Base-by-base conservation (phyloP, 2,113 vertebrate species). In the Bostrychus sinensis region DNA sequence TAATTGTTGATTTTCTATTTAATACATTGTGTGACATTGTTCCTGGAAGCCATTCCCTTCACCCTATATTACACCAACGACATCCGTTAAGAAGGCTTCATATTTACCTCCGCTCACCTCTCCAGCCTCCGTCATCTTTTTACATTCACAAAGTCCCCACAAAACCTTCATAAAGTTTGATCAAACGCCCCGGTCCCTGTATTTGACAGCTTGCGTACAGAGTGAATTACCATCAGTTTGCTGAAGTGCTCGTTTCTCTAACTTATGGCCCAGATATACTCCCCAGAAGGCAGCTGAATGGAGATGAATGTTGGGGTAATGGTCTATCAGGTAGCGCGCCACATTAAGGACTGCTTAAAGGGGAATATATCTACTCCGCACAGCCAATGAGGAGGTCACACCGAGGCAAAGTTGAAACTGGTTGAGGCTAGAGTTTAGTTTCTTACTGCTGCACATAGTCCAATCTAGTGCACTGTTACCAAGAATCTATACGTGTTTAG, bases 271-370 rank as follows among this genome's bases (percentile, higher is more conserved):
- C 12, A 41, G 50, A 22, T 51, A 23, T 38, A 48, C 56, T 71
- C 67, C 56, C 62, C 48, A 54, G 62, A 70, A 78, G 60, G 51
- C 51, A 62, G 56, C 6, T 22, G 66, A 77, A 80, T 72, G 17
- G 73, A 80, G 76, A 85, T 68, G 64, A 63, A 83, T 82, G 75
- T 71, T 59, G 69, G 30, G 46, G 61, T 70, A 80, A 80, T 72
- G 78, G 70, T 75, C 60, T 76, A 62, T 66, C 48, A 51, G 62
- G 42, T 81, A 76, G 72, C 65, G 62, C 22, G 70, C 43, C 65
- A 54, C 72, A 71, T 81, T 71, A 71, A 70, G 37, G 23, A 61
- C 39, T 64, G 62, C 66, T 54, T 28, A 51, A 19, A 60, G 7
- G 41, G 69, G 68, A 37, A 53, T 59, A 20, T 56, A 61, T 76